Evolutionary conservation across 2,113 vertebrate species (phyloP), one percentile per base, ranked within the genome.

Genomic region (Clarias gariepinus): DNA sequence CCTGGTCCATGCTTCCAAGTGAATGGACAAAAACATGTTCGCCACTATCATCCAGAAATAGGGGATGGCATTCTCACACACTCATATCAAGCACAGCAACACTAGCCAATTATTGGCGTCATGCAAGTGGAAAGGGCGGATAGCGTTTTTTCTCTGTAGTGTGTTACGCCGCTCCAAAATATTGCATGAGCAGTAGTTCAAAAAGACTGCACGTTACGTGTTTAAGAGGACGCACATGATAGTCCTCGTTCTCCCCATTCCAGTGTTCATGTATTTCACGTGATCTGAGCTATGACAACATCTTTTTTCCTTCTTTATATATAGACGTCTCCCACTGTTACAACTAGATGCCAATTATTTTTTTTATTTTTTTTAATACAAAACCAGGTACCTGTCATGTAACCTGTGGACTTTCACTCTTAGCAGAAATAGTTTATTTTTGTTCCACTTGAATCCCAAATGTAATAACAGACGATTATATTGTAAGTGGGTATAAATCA

Each of bases 261-360:
- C 85, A 61, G 68, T 19, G 21, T 55, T 66, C 60, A 18, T 23
- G 68, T 82, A 81, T 89, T 89, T 83, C 83, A 64, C 30, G 47
- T 78, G 52, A 73, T 80, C 61, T 66, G 28, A 69, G 21, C 19
- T 55, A 12, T 30, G 15, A 57, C 57, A 36, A 52, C 19, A n/a
- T 52, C 7, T 25, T 16, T 80, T 68, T 80, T 10, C 0, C 0
- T 28, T 76, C 28, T 76, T 19, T 16, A 15, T 57, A 21, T 15
- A 33, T 79, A 36, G 30, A 28, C 57, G 82, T 89, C 83, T 87
- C 68, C 83, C 86, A 77, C 80, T 85, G 85, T 77, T 83, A 33
- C 36, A 77, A 18, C 73, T 18, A 36, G 71, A 66, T 60, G 85
- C 87, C 83, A 88, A 80, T 85, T 88, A 89, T 83, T 25, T 5